These are phyloP conservation scores for Trichosurus vulpecula DNA, from an alignment of 2,797 vertebrate species.

Conservation along the genomic window DNA sequence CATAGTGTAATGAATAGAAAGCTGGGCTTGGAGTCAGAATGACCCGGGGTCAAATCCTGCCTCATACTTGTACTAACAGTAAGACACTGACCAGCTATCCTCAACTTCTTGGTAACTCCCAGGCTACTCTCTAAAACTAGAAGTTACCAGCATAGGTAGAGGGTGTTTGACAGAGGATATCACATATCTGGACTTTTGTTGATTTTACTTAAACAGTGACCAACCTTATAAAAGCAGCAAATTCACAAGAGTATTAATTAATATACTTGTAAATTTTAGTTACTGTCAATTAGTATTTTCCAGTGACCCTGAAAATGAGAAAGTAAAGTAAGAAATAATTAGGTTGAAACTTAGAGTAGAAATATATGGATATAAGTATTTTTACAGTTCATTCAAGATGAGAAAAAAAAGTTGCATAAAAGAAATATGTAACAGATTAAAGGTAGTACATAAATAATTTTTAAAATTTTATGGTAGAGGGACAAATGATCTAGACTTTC, in stretches of 20 bases:
- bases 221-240: constrained; percentile 9
- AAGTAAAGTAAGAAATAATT: constrained; percentile 30
- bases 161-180: constrained; percentile 2
- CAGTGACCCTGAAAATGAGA: constrained; percentile 37
- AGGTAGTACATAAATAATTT: background rate
- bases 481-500: background rate
- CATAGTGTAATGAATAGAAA: background rate
- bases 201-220: background rate
- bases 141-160: background rate
- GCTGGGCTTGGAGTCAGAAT: background rate
- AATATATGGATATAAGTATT: background rate
- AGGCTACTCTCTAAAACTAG: background rate
- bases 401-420: background rate
- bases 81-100: no score
- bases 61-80: background rate
- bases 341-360: constrained; percentile 25
- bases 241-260: background rate
- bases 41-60: background rate
- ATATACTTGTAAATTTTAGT: background rate
- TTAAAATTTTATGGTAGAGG: background rate
- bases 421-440: background rate
- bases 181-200: background rate
- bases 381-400: background rate
- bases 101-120: no score
- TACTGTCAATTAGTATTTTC: constrained; percentile 16